Base-by-base conservation (phyloP, 2,113 vertebrate species). In the Casuarius casuarius region DNA sequence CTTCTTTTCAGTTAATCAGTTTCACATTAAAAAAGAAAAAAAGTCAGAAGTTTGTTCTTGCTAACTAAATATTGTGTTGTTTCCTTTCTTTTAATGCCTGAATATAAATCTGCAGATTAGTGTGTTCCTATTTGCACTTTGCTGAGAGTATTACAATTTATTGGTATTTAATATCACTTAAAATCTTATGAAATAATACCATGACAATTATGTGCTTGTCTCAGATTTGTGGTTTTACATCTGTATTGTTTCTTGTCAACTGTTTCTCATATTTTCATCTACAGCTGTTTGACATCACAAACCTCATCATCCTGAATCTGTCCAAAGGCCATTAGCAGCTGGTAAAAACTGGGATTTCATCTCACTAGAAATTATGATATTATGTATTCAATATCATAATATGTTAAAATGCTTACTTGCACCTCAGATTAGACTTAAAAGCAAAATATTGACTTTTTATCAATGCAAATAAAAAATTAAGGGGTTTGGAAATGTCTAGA, bases 211-310 rank as follows among this genome's bases (percentile, higher is more conserved):
- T 46, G 31, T 94, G 15, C 76, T 94, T 94, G 83, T 92, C 62
- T 97, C 80, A 95, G 35, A 87, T 94, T 84, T 94, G 84, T 95
- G 95, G 77, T 72, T 96, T 84, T 71, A 58, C 31, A 52, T 83
- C 82, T 86, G 38, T 87, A 71, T 90, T 93, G 71, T 90, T 96
- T 96, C 56, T 71, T 88, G 77, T 92, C 76, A 87, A 75, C 23
- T 72, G 22, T 89, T 96, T 72, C 31, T 78, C 58, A 1, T 87
- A 59, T 94, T 96, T 96, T 92, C 84, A 81, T 84, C 76, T 94
- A 63, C 87, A 90, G 82, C 76, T 93, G 14, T 92, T 95, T 96
- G 86, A 76, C 73, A 93, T 90, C 86, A 87, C 73, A 95, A 97
- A 90, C 56, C 42, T 92, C 82, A 93, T 95, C 76, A 90, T 22